These are phyloP conservation scores for Tetragonisca angustula DNA, from an alignment of 2,888 invertebrate species.

Conservation along the genomic window DNA sequence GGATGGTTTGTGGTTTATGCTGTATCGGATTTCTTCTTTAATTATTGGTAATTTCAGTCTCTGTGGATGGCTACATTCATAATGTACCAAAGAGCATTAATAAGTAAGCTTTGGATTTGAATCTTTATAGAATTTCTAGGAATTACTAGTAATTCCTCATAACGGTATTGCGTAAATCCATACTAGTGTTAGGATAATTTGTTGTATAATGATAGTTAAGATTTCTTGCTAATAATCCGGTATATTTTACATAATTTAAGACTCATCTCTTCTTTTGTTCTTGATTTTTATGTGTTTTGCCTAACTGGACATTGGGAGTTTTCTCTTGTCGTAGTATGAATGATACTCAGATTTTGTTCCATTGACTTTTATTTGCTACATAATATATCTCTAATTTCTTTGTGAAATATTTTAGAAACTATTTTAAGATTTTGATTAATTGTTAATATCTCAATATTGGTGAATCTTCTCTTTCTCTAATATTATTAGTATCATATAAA, in stretches of 20 bases:
- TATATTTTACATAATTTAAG: background rate
- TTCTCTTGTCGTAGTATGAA: background rate
- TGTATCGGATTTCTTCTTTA: background rate
- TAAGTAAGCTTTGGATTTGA: background rate
- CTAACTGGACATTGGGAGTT: background rate
- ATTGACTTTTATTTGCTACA: background rate
- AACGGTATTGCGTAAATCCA: background rate
- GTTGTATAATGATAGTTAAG: background rate
- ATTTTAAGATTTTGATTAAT: background rate
- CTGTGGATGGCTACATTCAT: background rate
- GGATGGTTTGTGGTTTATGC: background rate
- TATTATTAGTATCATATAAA: too few species aligned
- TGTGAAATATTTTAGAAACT: background rate
- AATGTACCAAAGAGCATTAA: background rate
- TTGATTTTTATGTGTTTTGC: background rate
- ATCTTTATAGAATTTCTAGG: background rate
- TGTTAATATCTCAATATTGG: background rate
- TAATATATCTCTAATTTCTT: background rate
- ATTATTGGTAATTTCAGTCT: background rate
- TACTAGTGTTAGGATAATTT: background rate
- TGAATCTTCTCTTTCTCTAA: too few species aligned
- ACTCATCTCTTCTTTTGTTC: too few species aligned
- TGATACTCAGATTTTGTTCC: background rate
- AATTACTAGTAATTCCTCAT: background rate
- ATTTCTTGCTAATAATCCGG: background rate